A percentile compares a stretch with the other conserved stretches of the same genome.
These are phyloP conservation scores for Anser brachyrhynchus DNA, from an alignment of 2,113 vertebrate genomes.

Conservation along the genomic window DNA sequence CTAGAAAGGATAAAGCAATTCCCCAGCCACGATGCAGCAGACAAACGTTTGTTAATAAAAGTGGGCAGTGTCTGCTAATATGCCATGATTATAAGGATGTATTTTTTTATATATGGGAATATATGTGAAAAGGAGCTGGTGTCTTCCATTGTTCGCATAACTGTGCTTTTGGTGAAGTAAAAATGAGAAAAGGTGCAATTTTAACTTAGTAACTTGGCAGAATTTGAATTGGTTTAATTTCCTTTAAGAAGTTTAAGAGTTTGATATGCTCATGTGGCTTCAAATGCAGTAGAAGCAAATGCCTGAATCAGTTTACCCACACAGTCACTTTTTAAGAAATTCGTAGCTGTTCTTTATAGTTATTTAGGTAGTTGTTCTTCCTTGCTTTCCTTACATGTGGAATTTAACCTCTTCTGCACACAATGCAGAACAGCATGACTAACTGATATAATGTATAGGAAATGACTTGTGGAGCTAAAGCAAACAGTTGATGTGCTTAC, in stretches of 20 bases:
- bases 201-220: not conserved
- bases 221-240: not conserved
- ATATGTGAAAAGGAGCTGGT: not conserved
- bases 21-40: not conserved
- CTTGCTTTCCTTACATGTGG: not conserved
- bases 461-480: conserved; percentile 49
- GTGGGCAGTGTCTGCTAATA: not conserved
- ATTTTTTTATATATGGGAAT: not conserved
- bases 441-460: conserved; percentile 31
- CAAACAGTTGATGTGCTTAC: conserved; percentile 62
- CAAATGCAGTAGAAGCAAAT: not conserved
- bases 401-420: conserved; percentile 57
- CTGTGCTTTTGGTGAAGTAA: not conserved
- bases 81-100: not conserved
- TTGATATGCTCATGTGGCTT: not conserved
- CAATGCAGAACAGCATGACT: conserved; percentile 26
- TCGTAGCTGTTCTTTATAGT: conserved; percentile 3
- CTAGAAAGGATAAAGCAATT: not conserved
- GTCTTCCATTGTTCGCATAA: not conserved
- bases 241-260: not conserved
- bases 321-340: not conserved
- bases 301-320: not conserved
- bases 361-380: not conserved
- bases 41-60: not conserved
- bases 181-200: not conserved